Conservation (phyloP, 64 coral and sea anemone genomes). For the Montipora efflorescens region DNA sequence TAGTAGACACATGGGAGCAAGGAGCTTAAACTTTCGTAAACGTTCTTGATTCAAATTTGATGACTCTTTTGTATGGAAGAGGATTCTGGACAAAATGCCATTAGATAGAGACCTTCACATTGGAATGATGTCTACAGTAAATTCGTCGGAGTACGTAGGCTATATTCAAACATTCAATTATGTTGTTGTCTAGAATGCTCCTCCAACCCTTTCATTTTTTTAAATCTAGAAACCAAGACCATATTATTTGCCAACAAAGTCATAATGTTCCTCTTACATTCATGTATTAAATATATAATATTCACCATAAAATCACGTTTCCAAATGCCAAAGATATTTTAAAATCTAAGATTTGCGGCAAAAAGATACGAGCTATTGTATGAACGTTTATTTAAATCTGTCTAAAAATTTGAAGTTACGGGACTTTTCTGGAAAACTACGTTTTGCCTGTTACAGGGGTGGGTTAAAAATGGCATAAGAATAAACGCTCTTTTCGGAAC, state of each 20-base stretch:
- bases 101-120: too few relatives aligned
- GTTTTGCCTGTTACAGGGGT: not conserved
- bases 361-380: not conserved
- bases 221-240: not conserved
- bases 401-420: not conserved
- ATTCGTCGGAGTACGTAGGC: too few relatives aligned
- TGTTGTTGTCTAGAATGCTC: too few relatives aligned
- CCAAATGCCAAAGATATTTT: not conserved
- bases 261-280: not conserved
- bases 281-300: conserved; percentile 15
- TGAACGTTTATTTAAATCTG: not conserved
- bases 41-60: too few relatives aligned
- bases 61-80: too few relatives aligned
- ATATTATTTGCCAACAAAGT: not conserved
- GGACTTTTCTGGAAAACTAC: not conserved
- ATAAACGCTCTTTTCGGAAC: too few relatives aligned
- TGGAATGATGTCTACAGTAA: too few relatives aligned
- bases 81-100: too few relatives aligned
- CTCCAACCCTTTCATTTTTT: not conserved
- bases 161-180: too few relatives aligned
- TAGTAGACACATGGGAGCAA: too few relatives aligned
- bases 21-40: too few relatives aligned
- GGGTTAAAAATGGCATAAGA: too few relatives aligned
- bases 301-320: not conserved
- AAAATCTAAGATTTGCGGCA: not conserved